Conservation (phyloP, 2,113 vertebrate species). For the Monarcha castaneiventris region DNA sequence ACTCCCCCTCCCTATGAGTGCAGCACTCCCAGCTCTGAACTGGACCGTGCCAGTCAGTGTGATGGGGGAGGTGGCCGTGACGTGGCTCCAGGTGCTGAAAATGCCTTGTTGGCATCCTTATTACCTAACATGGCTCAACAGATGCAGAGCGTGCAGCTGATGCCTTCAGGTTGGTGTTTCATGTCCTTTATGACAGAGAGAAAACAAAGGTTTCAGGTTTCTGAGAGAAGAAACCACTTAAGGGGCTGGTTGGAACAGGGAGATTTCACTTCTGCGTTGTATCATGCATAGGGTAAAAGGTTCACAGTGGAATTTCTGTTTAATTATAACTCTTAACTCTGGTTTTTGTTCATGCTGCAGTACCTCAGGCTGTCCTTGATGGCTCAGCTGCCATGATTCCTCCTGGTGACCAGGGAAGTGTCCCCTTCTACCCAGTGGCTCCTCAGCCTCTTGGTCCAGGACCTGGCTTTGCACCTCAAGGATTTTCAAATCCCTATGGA, state of each 20-base stretch:
- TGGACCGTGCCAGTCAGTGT: constrained; percentile 73
- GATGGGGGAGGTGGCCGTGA: constrained; percentile 73
- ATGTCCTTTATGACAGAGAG: background rate
- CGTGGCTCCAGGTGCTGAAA: constrained; percentile 67
- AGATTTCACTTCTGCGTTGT: background rate
- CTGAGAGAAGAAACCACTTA: background rate
- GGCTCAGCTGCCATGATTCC: constrained; percentile 59
- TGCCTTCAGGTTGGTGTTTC: constrained; percentile 86
- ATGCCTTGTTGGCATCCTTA: constrained; percentile 79
- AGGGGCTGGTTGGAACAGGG: background rate
- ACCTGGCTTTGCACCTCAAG: constrained; percentile 41
- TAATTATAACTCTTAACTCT: background rate
- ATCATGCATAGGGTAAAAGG: background rate
- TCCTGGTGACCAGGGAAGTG: constrained; percentile 56
- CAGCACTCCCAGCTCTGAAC: constrained; percentile 85
- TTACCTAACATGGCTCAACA: constrained; percentile 71
- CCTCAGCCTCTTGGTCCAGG: constrained; percentile 51
- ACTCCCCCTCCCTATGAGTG: constrained; percentile 79
- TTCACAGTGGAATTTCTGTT: background rate
- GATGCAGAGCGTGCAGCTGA: constrained; percentile 78
- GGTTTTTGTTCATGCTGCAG: constrained; percentile 57
- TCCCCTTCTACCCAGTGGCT: constrained; percentile 77
- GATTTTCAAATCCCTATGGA: constrained; percentile 69
- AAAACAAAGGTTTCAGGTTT: background rate
- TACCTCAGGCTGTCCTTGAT: constrained; percentile 78